A percentile compares a stretch with the other conserved stretches of the same genome.
phyloP scores from a whole-genome alignment of 2,113 vertebrate species.

The Sinocyclocheilus anophthalmus region DNA sequence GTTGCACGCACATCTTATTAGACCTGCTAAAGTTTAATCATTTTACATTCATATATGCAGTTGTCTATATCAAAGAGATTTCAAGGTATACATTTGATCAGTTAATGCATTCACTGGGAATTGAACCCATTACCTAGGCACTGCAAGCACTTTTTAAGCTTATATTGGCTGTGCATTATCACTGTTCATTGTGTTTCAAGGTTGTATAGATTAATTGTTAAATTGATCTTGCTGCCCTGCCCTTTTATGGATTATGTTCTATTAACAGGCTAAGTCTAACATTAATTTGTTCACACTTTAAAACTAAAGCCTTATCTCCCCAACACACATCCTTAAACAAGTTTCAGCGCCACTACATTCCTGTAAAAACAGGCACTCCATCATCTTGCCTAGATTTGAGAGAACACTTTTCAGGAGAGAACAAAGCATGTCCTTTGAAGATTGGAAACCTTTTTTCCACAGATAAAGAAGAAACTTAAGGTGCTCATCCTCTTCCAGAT shows the following conservation, averaged over 20 bases:
- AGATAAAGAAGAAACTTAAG: background rate
- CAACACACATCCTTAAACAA: background rate
- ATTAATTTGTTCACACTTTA: background rate
- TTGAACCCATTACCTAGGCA: background rate
- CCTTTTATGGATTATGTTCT: background rate
- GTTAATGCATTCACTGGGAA: background rate
- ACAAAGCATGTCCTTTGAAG: background rate
- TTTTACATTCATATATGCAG: background rate
- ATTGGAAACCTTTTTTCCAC: slow-evolving; percentile 5
- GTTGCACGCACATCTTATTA: background rate
- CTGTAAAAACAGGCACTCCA: slow-evolving; percentile 1
- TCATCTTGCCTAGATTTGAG: slow-evolving; percentile 19
- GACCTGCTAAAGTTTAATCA: background rate
- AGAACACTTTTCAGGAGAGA: slow-evolving; percentile 11
- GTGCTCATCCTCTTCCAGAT: background rate
- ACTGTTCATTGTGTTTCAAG: background rate
- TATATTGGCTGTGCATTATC: background rate
- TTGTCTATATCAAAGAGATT: background rate
- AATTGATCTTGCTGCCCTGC: background rate
- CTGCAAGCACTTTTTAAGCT: background rate
- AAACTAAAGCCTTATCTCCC: slow-evolving; percentile 12
- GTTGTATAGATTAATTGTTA: background rate
- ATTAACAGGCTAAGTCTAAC: background rate
- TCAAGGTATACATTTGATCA: background rate
- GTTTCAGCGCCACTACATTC: background rate